phyloP scores from a whole-genome alignment of 2,888 invertebrate species.

The Leptinotarsa peninsularis region DNA sequence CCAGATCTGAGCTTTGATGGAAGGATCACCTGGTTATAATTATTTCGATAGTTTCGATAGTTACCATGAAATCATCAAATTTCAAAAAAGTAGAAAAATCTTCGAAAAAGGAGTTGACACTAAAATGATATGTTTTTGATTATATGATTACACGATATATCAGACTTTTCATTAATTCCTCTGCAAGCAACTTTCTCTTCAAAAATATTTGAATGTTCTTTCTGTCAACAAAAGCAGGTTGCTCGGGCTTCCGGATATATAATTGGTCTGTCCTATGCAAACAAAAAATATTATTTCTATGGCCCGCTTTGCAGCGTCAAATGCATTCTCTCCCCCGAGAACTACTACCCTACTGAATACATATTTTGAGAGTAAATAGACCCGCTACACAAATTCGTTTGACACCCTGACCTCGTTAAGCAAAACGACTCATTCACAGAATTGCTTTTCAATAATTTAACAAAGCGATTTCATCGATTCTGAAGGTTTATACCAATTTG shows the following conservation, averaged over 20 bases:
- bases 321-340: neutral
- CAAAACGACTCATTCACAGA: neutral
- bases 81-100: no score
- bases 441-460: neutral
- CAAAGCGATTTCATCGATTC: neutral
- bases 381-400: neutral
- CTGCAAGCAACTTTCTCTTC: no score
- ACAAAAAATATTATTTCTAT: slow-evolving; percentile 13
- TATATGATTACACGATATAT: no score
- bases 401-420: slow-evolving; percentile 3
- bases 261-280: slow-evolving; percentile 5
- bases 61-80: no score
- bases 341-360: neutral
- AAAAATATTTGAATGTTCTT: neutral
- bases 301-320: neutral
- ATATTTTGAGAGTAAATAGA: slow-evolving; percentile 11
- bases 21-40: no score
- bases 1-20: no score
- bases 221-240: neutral
- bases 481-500: neutral
- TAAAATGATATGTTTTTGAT: no score
- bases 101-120: no score
- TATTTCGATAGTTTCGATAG: no score
- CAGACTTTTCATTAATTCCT: no score
- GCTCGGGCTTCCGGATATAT: neutral